Percentiles rank a stretch among this genome's conserved stretches.
These are phyloP conservation scores for Sarcophaga bullata DNA, from an alignment of 1,140 invertebrate species.

Conservation along the genomic window DNA sequence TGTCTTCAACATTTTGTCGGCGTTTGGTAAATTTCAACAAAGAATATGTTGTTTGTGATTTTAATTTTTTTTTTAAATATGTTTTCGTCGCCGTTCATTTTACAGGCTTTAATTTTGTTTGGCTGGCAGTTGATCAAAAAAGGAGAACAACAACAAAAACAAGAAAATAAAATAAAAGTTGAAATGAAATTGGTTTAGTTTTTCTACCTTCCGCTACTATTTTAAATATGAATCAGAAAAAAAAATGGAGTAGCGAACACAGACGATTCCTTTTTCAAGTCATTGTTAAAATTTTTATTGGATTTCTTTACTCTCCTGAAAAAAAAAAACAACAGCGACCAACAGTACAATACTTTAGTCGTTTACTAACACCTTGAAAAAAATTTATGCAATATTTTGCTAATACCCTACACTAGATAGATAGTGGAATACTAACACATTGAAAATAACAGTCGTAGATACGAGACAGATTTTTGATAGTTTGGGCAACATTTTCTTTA, in stretches of 20 bases:
- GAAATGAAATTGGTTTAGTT: neutral
- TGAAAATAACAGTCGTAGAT: too few species aligned
- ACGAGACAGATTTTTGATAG: too few species aligned
- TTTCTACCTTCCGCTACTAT: neutral
- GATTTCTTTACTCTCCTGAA: neutral
- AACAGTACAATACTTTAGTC: too few species aligned
- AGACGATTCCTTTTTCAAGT: neutral
- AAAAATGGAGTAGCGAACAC: neutral
- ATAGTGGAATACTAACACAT: too few species aligned
- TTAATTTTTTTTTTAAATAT: neutral
- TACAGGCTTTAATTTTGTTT: neutral
- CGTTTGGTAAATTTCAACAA: neutral
- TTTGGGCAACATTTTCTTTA: too few species aligned
- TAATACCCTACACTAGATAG: too few species aligned
- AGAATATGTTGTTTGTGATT: neutral
- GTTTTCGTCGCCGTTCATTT: conserved; percentile 23
- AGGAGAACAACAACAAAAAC: too few species aligned
- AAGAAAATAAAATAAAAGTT: neutral
- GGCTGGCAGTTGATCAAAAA: neutral
- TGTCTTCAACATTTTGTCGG: neutral
- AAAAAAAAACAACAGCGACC: neutral
- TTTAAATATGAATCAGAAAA: neutral
- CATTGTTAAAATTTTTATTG: neutral
- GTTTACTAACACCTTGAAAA: too few species aligned
- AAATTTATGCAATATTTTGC: too few species aligned